These are phyloP conservation scores for Bhutanitis thaidina DNA, from an alignment of 2,888 invertebrate species.

Conservation along the genomic window DNA sequence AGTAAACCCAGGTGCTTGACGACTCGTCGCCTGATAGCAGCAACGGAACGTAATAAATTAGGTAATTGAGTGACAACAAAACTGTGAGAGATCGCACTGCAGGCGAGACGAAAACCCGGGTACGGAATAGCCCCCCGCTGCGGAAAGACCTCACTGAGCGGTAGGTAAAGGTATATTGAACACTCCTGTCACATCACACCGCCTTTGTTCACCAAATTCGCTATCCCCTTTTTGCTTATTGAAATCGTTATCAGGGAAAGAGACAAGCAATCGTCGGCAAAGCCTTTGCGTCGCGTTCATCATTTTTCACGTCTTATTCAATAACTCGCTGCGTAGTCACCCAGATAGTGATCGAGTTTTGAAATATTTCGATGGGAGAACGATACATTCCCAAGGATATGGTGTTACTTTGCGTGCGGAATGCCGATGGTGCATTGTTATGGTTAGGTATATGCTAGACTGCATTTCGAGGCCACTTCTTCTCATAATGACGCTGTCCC, in stretches of 20 bases:
- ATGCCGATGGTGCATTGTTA: slow-evolving; percentile 44
- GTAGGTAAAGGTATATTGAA: slow-evolving; percentile 39
- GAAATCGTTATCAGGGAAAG: slow-evolving; percentile 37
- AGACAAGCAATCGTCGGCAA: slow-evolving; percentile 57
- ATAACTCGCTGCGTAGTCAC: slow-evolving; percentile 73
- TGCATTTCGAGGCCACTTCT: slow-evolving; percentile 19
- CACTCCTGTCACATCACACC: slow-evolving; percentile 60
- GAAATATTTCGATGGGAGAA: slow-evolving; percentile 74
- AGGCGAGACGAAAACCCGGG: slow-evolving; percentile 47
- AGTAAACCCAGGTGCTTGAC: slow-evolving; percentile 41
- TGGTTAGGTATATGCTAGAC: slow-evolving; percentile 26
- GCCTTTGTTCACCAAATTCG: slow-evolving; percentile 66
- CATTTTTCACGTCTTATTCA: slow-evolving; percentile 80
- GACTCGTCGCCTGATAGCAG: slow-evolving; percentile 38
- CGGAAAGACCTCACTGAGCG: slow-evolving; percentile 60
- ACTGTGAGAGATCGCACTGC: slow-evolving; percentile 54
- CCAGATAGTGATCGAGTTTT: slow-evolving; percentile 77
- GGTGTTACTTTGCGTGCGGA: slow-evolving; percentile 78
- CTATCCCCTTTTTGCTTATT: slow-evolving; percentile 46
- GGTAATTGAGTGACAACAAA: slow-evolving; percentile 72
- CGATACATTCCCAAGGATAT: slow-evolving; percentile 75
- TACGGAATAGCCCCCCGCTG: slow-evolving; percentile 60
- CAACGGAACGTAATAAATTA: slow-evolving; percentile 68
- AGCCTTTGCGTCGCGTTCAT: slow-evolving; percentile 68
- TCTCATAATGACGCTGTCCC: neutral